These are phyloP conservation scores for Himalopsyche anomala DNA, from an alignment of 2,888 invertebrate species.

Conservation along the genomic window DNA sequence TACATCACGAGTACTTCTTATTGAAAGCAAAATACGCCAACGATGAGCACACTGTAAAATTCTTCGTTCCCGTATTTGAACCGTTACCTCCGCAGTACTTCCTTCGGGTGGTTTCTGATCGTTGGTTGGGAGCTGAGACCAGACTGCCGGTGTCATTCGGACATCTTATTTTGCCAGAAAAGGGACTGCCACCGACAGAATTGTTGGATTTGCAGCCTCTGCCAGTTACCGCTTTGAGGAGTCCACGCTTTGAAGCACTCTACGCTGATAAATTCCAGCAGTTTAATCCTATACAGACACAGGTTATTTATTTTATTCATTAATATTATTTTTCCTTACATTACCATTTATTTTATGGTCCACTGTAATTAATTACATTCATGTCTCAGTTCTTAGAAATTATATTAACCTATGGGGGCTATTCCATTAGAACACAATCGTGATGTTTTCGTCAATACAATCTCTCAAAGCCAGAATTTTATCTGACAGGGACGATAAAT, in stretches of 20 bases:
- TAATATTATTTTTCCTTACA: too few species aligned
- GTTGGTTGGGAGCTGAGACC: slow-evolving; percentile 97
- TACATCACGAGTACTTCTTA: slow-evolving; percentile 97
- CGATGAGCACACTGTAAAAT: slow-evolving; percentile 97
- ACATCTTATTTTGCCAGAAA: slow-evolving; percentile 97
- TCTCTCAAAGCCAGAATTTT: too few species aligned
- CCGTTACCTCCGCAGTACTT: slow-evolving; percentile 99
- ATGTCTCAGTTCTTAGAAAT: too few species aligned
- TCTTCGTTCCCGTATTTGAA: slow-evolving; percentile 99
- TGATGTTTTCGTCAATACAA: too few species aligned
- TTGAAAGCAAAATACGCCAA: slow-evolving; percentile 95
- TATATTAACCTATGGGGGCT: too few species aligned
- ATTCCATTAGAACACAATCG: too few species aligned
- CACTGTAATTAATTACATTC: too few species aligned
- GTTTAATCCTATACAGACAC: slow-evolving; percentile 99
- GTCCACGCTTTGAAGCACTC: slow-evolving; percentile 89
- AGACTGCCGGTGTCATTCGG: slow-evolving; percentile 98
- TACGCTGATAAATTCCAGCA: slow-evolving; percentile 92
- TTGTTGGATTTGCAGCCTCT: slow-evolving; percentile 96
- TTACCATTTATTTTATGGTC: too few species aligned
- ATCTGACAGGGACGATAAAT: too few species aligned
- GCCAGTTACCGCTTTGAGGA: slow-evolving; percentile 94
- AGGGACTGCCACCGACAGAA: slow-evolving; percentile 98
- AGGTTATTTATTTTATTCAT: slow-evolving; percentile 72
- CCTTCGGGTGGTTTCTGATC: slow-evolving; percentile 91